Conservation (phyloP, 2,113 vertebrate species). For the Calonectris borealis region DNA sequence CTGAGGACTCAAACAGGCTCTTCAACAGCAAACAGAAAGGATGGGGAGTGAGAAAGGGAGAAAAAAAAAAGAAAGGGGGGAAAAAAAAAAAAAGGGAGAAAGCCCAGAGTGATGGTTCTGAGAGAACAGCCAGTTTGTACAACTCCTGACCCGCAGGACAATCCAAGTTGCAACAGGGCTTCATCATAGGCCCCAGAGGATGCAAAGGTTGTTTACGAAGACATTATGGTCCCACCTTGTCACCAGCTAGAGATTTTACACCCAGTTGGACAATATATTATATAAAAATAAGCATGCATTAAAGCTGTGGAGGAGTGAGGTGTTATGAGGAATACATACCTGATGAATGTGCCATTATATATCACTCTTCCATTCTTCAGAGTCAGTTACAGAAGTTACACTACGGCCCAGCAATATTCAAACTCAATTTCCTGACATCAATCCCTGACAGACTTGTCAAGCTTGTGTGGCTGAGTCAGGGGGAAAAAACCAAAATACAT, state of each 20-base stretch:
- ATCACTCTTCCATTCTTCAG: neutral
- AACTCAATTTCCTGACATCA: neutral
- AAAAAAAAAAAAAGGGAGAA: neutral
- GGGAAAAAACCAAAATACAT: neutral
- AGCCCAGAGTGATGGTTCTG: neutral
- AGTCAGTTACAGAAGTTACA: neutral
- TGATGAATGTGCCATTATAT: neutral
- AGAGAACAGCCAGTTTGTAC: neutral
- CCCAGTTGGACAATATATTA: rapidly evolving
- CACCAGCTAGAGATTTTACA: neutral
- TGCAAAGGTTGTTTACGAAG: neutral
- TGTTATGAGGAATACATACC: neutral
- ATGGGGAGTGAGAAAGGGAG: neutral
- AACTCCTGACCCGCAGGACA: neutral
- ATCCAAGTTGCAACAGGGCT: neutral
- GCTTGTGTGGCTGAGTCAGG: neutral
- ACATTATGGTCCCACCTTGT: neutral
- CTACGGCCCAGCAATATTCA: neutral
- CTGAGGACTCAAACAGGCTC: neutral
- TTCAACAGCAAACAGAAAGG: neutral
- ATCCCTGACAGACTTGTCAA: neutral
- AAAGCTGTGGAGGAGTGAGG: neutral
- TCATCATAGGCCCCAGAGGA: neutral
- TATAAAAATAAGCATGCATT: neutral
- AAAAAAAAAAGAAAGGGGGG: neutral